Evolutionary conservation across 2,797 vertebrate species (phyloP), one percentile per base, ranked within the genome.

Genomic region (Odontamblyopus rebecca): DNA sequence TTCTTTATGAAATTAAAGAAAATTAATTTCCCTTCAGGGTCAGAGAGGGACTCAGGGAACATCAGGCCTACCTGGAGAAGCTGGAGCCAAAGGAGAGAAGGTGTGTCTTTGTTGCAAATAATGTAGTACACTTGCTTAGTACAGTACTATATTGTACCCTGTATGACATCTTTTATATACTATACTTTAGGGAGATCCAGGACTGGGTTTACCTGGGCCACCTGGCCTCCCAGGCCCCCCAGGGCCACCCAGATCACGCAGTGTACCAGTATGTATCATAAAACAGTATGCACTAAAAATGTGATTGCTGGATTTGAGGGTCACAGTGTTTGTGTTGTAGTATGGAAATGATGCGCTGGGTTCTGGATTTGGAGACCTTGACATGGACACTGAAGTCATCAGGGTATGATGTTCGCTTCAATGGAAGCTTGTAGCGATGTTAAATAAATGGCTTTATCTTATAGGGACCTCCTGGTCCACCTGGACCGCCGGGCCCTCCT

Each of bases 381-480:
- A 92, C 29, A 84, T 32, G 61, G 92, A 93, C 18, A 85, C 83
- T n/a, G 94, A 94, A 32, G 78, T 94, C 61, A 75, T 88, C 62
- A 80, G 73, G 82, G 93, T 94, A 81, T 90, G 27, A 30, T 5
- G 32, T 32, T 57, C 9, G 5, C 23, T 57, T 57, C 54, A 9
- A 1, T 23, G 41, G 8, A 62, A n/a, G 2, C 5, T 30, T 30
- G 12, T 16, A 48, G 13, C 16, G 2, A 1, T 48, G 44, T 48
- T 48, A 48, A 48, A 48, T 18, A 15, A 63, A 50, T 50, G 13
- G 13, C 6, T 76, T 26, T 62, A 50, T 74, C 30, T 50, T 60
- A 12, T 44, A 98, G 96, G 96, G 96, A 79, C 91, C 89, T 53
- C 96, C 95, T 1, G 97, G 96, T 4, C 95, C 90, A 27, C 95